Evolutionary conservation across 2,113 vertebrate species (phyloP), one percentile per base, ranked within the genome.

Genomic region (Caretta caretta): DNA sequence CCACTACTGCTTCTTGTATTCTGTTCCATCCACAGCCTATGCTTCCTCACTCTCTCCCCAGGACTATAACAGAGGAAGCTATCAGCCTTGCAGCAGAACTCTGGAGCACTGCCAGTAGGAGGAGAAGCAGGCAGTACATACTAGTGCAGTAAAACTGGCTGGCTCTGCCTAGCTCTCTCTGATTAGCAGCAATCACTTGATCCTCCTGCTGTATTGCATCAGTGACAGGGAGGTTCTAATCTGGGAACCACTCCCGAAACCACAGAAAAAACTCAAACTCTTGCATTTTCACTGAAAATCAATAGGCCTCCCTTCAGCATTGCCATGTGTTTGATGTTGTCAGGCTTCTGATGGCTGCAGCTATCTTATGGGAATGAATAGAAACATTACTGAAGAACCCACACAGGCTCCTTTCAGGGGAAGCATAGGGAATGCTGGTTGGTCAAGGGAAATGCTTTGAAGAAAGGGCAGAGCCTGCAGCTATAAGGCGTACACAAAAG

Each of bases 51-150:
- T 84, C 84, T 62, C 25, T 94, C 2, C 5, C 12, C 14, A 50
- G 29, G 17, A 4, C 19, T 89, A 75, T 10, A 59, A 1, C 0
- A 0, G 4, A 85, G 38, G 17, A 53, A 84, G 24, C 5, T 5
- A 46, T 20, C 16, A 27, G n/a, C 13, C 42, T 38, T 19, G 25
- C 3, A 50, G 29, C 49, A 48, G 54, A 42, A 19, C 38, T 31
- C 38, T 27, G 27, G 54, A 57, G n/a, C n/a, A 10, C 25, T 17
- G 9, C 11, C 38, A 10, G 25, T 9, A 83, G 78, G 31, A 69
- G 24, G 12, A 86, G 35, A 76, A 86, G 59, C 48, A 12, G 76
- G 6, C 19, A 56, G 4, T 0, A 0, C 50, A 10, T 83, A 90
- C 57, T 29, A 78, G 46, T 6, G 14, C 4, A 87, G 42, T 89